Evolutionary conservation across 2,113 vertebrate genomes (phyloP).

Genomic region (Oxyruncus cristatus): DNA sequence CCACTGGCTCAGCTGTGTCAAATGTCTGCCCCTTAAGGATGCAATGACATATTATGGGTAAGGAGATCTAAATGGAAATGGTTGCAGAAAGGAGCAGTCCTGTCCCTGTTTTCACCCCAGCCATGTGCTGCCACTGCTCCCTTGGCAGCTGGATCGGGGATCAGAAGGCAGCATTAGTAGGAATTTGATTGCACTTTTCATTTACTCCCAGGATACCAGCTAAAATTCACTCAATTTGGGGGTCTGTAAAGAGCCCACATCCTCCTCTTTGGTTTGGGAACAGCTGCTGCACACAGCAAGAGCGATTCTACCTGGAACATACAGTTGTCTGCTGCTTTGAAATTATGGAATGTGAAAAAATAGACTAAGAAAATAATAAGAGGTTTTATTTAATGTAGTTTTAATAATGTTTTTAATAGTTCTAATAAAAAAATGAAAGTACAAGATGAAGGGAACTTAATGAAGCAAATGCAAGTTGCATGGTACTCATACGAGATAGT

Average conservation of each 20-base stretch:
- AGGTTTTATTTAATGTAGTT: not conserved
- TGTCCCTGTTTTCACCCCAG: not conserved
- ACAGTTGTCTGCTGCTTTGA: not conserved
- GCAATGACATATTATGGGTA: fast-evolving
- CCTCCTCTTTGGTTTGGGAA: not conserved
- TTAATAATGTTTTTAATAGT: not conserved
- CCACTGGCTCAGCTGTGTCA: not conserved
- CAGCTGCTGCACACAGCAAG: not conserved
- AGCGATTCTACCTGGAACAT: not conserved
- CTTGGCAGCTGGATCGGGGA: not conserved
- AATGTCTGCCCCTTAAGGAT: not conserved
- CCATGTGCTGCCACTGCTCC: not conserved
- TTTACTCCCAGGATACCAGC: not conserved
- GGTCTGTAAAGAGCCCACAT: not conserved
- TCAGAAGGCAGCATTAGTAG: not conserved
- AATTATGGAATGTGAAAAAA: not conserved
- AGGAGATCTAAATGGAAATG: not conserved
- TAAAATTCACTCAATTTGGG: not conserved
- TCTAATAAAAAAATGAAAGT: not conserved
- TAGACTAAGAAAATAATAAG: not conserved
- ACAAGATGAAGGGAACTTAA: not conserved
- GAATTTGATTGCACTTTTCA: not conserved
- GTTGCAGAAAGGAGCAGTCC: not conserved
- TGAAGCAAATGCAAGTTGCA: not conserved
- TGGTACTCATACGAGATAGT: not conserved